Percentiles rank a stretch among this genome's conserved stretches.
These are phyloP conservation scores for Harpalus rufipes DNA, from an alignment of 2,888 invertebrate genomes.

Conservation along the genomic window DNA sequence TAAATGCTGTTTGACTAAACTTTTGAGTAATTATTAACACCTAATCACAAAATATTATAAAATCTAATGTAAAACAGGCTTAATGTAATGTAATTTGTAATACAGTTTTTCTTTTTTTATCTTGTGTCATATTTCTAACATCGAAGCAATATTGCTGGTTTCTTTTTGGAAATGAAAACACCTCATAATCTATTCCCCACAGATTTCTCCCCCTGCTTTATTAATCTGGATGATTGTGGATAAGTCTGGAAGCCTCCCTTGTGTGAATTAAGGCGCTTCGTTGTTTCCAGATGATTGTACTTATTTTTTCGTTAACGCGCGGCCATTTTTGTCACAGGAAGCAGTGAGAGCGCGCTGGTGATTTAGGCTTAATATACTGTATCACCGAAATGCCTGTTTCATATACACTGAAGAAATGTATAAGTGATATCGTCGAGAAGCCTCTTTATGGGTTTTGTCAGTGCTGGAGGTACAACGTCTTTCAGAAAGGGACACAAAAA, in stretches of 20 bases:
- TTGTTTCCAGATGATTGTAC: conserved; percentile 54
- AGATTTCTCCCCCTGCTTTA: background rate
- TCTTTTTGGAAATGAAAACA: no score
- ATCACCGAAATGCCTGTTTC: conserved; percentile 60
- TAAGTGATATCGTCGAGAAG: conserved; percentile 59
- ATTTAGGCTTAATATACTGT: conserved; percentile 62
- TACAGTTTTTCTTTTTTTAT: no score
- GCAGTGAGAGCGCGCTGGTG: conserved; percentile 27
- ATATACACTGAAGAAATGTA: conserved; percentile 62
- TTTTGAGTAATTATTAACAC: no score
- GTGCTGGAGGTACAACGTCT: background rate
- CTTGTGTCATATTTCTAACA: no score
- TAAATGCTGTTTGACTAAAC: no score
- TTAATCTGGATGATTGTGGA: conserved; percentile 29
- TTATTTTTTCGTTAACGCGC: conserved; percentile 55
- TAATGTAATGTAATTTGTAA: no score
- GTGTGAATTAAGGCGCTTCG: conserved; percentile 35
- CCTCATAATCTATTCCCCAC: background rate
- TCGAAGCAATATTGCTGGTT: no score
- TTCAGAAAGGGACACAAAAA: background rate
- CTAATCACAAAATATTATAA: no score
- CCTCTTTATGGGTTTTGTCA: conserved; percentile 16
- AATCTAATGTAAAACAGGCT: no score
- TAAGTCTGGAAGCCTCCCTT: background rate
- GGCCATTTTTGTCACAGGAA: conserved; percentile 44